phyloP scores from a whole-genome alignment of 2,113 vertebrate species.

The Xiphophorus couchianus region DNA sequence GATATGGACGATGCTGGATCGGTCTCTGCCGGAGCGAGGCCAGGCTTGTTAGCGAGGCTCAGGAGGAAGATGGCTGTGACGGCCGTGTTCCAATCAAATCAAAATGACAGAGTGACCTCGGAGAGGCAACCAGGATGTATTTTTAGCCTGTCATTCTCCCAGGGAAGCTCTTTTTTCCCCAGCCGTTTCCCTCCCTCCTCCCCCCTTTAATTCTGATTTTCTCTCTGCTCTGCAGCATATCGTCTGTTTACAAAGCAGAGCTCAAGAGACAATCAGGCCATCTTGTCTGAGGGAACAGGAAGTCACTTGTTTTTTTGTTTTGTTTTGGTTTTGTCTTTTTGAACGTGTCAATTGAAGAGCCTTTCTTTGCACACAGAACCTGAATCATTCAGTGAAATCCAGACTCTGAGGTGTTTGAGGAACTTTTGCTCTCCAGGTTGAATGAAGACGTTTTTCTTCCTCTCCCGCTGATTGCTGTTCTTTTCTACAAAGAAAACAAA shows the following conservation, averaged over 20 bases:
- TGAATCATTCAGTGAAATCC: conserved; percentile 32
- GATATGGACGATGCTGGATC: conserved; percentile 29
- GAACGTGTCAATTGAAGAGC: conserved; percentile 29
- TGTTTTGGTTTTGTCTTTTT: conserved; percentile 4
- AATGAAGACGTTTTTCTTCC: conserved; percentile 8
- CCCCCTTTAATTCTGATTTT: not conserved
- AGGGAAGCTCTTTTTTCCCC: conserved; percentile 44
- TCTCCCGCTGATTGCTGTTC: not conserved
- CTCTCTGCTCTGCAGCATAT: not conserved
- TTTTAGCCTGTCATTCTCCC: conserved; percentile 65
- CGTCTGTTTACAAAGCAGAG: conserved; percentile 44
- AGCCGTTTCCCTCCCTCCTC: not conserved
- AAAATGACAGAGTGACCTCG: conserved; percentile 75
- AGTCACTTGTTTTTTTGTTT: conserved; percentile 42
- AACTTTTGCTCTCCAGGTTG: conserved; percentile 21
- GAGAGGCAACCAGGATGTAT: conserved; percentile 61
- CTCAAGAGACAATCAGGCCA: conserved; percentile 50
- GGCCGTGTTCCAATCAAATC: conserved; percentile 74
- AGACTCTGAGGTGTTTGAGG: conserved; percentile 9
- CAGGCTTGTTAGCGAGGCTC: conserved; percentile 65
- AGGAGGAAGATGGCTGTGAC: conserved; percentile 59
- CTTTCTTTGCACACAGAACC: conserved; percentile 21
- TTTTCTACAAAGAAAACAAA: not conserved
- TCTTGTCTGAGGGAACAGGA: conserved; percentile 30
- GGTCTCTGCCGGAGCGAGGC: conserved; percentile 32